Conservation (phyloP, 2,797 vertebrate species). For the Acanthopagrus latus region DNA sequence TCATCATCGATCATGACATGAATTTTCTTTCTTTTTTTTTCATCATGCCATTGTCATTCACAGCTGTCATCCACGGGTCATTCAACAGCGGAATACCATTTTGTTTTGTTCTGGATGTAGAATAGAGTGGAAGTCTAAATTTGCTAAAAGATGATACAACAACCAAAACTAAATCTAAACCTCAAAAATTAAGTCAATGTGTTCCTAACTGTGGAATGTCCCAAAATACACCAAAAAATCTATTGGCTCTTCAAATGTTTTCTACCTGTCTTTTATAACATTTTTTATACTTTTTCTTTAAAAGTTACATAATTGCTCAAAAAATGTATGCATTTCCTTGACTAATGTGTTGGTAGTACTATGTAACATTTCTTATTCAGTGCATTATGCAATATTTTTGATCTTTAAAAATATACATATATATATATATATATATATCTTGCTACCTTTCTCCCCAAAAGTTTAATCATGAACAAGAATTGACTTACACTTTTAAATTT, state of each 20-base stretch:
- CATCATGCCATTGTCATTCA: conserved; percentile 68
- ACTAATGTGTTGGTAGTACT: background rate
- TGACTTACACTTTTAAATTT: conserved; percentile 23
- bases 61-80: conserved; percentile 72
- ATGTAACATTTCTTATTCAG: background rate
- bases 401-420: background rate
- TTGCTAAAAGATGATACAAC: conserved; percentile 54
- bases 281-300: conserved; percentile 4
- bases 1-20: conserved; percentile 72
- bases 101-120: conserved; percentile 83
- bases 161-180: conserved; percentile 65
- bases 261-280: conserved; percentile 29
- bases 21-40: conserved; percentile 59
- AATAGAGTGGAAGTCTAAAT: conserved; percentile 85
- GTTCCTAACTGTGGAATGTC: conserved; percentile 84
- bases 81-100: conserved; percentile 85
- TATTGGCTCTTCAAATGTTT: conserved; percentile 54
- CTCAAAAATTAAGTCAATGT: conserved; percentile 44
- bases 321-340: conserved; percentile 8
- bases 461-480: conserved; percentile 15
- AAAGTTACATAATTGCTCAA: background rate
- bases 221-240: conserved; percentile 66
- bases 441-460: conserved; percentile 2
- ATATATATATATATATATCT: no score
- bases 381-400: background rate